Percentiles rank a stretch among this genome's conserved stretches.
These are phyloP conservation scores for Ovibos moschatus DNA, from an alignment of 2,113 vertebrate genomes.

Conservation along the genomic window DNA sequence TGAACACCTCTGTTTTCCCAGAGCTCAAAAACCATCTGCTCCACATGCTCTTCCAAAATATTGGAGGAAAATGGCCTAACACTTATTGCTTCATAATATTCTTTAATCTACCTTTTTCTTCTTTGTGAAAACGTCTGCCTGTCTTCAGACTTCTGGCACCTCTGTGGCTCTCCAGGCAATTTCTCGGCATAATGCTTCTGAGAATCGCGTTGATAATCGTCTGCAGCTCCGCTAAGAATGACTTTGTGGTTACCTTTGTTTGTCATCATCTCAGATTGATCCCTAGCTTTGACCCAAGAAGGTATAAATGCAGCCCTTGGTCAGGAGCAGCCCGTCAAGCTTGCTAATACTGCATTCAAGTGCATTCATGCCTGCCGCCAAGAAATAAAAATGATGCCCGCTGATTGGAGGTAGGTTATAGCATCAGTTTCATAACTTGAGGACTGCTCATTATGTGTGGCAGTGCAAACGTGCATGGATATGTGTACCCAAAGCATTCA, in stretches of 20 bases:
- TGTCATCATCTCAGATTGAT: neutral
- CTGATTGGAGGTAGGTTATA: neutral
- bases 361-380: neutral
- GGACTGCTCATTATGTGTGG: neutral
- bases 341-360: neutral
- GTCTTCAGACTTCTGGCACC: neutral
- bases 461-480: neutral
- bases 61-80: neutral
- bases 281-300: neutral
- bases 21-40: neutral
- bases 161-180: neutral
- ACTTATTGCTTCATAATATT: neutral
- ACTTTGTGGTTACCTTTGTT: neutral
- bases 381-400: neutral
- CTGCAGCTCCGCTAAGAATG: neutral
- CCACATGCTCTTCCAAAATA: neutral
- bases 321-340: neutral
- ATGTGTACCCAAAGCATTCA: neutral
- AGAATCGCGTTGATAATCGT: neutral
- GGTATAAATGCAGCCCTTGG: neutral
- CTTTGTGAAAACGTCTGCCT: constrained; percentile 20
- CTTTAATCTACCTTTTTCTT: neutral
- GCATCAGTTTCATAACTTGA: neutral
- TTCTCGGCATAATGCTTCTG: neutral
- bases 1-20: neutral